Percentiles rank a stretch among this genome's conserved stretches.
These are phyloP conservation scores for Spisula subtruncata DNA, from an alignment of 2,888 invertebrate species.

Conservation along the genomic window DNA sequence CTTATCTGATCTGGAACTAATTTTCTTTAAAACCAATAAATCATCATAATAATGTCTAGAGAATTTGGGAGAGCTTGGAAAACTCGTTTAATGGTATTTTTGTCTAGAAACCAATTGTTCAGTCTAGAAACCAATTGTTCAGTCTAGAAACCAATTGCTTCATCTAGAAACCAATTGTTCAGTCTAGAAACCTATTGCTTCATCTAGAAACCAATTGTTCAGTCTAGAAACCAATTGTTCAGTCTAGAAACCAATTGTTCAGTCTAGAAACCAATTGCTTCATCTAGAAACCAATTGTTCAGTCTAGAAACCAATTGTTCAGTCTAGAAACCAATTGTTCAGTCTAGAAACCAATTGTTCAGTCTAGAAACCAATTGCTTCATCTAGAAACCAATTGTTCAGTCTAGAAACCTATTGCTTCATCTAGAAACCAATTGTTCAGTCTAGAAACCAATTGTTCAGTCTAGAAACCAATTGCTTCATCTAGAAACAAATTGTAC, in stretches of 20 bases:
- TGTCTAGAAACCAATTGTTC: not conserved
- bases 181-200: no score
- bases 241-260: not conserved
- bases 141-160: no score
- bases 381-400: not conserved
- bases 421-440: not conserved
- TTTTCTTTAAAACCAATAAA: not conserved
- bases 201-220: not conserved
- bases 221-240: not conserved
- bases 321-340: not conserved
- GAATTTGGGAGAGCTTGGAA: not conserved
- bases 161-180: not conserved
- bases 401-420: no score
- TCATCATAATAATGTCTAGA: not conserved
- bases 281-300: not conserved
- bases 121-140: not conserved
- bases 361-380: no score
- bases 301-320: not conserved
- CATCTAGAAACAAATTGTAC: no score
- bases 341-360: not conserved
- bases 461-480: not conserved
- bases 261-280: no score
- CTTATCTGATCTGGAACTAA: not conserved
- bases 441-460: not conserved
- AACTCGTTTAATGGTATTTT: not conserved